phyloP scores from a whole-genome alignment of 2,797 vertebrate genomes.

The Pelodytes ibericus region DNA sequence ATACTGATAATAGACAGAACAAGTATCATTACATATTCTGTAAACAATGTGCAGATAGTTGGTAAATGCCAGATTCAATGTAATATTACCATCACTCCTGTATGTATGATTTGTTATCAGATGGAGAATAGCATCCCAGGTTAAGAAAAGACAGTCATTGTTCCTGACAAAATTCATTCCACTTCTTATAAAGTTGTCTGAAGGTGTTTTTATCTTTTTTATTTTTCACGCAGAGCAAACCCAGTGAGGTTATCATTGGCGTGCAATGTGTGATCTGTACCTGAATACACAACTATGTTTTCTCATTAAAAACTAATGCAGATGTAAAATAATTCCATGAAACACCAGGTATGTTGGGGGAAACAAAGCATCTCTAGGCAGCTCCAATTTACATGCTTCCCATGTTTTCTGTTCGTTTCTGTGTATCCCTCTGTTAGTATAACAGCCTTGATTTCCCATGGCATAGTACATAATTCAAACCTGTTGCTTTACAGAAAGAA shows the following conservation, averaged over 20 bases:
- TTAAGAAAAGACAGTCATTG: not conserved
- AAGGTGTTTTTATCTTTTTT: not conserved
- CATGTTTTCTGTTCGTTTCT: slow-evolving; percentile 17
- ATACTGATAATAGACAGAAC: too few species aligned
- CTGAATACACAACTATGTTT: slow-evolving; percentile 6
- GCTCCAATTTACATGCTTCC: slow-evolving; percentile 28
- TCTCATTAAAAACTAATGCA: slow-evolving; percentile 18
- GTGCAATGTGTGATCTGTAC: not conserved
- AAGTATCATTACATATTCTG: too few species aligned
- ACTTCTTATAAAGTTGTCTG: not conserved
- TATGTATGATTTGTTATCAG: too few species aligned
- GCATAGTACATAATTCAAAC: slow-evolving; percentile 38
- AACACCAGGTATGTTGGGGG: slow-evolving; percentile 2
- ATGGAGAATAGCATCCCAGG: too few species aligned
- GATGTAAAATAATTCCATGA: slow-evolving; percentile 11
- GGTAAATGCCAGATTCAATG: too few species aligned
- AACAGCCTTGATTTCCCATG: slow-evolving; percentile 50
- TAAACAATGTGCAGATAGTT: too few species aligned
- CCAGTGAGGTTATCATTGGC: not conserved
- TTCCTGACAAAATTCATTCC: not conserved
- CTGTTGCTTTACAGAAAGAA: slow-evolving; percentile 27
- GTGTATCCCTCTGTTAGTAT: slow-evolving; percentile 24
- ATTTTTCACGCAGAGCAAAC: slow-evolving; percentile 5
- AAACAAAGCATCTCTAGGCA: not conserved
- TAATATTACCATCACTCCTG: too few species aligned